A percentile compares a stretch with the other conserved stretches of the same genome.
Conservation (phyloP, 2,888 invertebrate species). For the Oeneis ivallda region DNA sequence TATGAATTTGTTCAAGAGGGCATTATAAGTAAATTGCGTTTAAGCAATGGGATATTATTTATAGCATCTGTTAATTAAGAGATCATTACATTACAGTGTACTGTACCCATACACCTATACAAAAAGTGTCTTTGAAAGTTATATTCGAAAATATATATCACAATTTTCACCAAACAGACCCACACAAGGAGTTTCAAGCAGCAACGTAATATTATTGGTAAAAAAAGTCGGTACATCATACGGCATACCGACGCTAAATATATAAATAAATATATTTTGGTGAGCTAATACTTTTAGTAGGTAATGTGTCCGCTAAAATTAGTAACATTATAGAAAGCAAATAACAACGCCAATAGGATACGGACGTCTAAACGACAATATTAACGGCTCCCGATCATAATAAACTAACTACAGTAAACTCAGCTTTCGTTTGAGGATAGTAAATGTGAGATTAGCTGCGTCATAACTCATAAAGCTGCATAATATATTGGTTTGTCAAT, state of each 20-base stretch:
- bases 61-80: slow-evolving; percentile 26
- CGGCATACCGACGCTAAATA: slow-evolving; percentile 50
- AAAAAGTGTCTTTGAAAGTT: slow-evolving; percentile 15
- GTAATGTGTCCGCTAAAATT: slow-evolving; percentile 57
- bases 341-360: slow-evolving; percentile 34
- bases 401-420: slow-evolving; percentile 5
- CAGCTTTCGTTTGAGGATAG: background rate
- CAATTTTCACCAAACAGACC: slow-evolving; percentile 49
- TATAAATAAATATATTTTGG: slow-evolving; percentile 75
- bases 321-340: slow-evolving; percentile 42
- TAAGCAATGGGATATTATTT: slow-evolving; percentile 8
- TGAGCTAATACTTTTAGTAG: slow-evolving; percentile 73
- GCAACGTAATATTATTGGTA: slow-evolving; percentile 41
- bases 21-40: background rate
- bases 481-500: slow-evolving; percentile 4
- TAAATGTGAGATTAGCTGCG: slow-evolving; percentile 16
- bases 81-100: slow-evolving; percentile 30
- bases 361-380: slow-evolving; percentile 37
- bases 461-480: slow-evolving; percentile 9
- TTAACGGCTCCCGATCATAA: slow-evolving; percentile 6
- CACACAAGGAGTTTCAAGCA: slow-evolving; percentile 50
- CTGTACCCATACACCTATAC: slow-evolving; percentile 5
- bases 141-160: slow-evolving; percentile 45
- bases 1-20: slow-evolving; percentile 21
- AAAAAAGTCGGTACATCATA: background rate